These are phyloP conservation scores for Myrmophylax atrothorax DNA, from an alignment of 2,113 vertebrate species.

Conservation along the genomic window DNA sequence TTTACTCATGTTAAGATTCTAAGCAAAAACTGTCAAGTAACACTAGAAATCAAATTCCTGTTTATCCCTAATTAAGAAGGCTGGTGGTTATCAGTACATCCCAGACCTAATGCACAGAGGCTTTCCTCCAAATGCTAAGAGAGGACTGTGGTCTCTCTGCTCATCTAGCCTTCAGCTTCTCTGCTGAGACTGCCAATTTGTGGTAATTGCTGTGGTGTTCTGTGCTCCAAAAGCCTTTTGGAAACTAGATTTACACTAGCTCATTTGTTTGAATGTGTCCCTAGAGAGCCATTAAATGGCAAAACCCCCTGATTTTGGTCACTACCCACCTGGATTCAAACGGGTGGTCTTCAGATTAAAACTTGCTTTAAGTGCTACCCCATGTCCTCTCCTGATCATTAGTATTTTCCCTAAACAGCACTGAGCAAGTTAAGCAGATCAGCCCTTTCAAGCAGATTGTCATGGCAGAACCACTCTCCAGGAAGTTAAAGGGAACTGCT, in stretches of 20 bases:
- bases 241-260: constrained; percentile 51
- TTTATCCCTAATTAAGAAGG: background rate
- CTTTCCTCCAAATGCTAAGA: background rate
- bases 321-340: constrained; percentile 38
- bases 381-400: constrained; percentile 1
- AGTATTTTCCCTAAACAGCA: constrained; percentile 20
- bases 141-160: constrained; percentile 28
- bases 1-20: background rate
- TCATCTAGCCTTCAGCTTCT: constrained; percentile 36
- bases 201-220: constrained; percentile 52
- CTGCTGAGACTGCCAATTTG: constrained; percentile 63
- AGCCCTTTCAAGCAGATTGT: background rate
- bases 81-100: background rate
- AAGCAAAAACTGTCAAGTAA: background rate
- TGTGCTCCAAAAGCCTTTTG: constrained; percentile 32
- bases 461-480: constrained; percentile 22
- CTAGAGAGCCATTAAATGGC: background rate
- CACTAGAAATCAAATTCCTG: background rate
- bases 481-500: constrained; percentile 46
- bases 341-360: constrained; percentile 13
- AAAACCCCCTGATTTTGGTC: background rate
- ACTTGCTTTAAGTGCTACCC: background rate
- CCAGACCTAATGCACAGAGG: background rate
- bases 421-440: background rate
- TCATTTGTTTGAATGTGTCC: constrained; percentile 37